Percentiles rank a stretch among this genome's conserved stretches.
Evolutionary conservation across 2,888 invertebrate species (phyloP).

Genomic region (Diplolepis rosae): DNA sequence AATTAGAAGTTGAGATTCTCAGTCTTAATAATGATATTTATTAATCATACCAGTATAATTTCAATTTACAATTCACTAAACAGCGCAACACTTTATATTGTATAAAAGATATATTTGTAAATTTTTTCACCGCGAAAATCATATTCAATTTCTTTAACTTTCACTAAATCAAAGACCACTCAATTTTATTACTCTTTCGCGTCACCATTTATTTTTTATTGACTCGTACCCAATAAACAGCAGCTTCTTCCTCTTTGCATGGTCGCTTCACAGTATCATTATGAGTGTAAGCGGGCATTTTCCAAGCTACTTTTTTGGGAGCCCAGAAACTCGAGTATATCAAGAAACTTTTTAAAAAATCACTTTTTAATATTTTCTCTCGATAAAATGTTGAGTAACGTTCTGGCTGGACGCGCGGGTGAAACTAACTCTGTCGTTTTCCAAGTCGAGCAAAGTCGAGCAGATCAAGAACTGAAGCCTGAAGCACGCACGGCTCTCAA

Average conservation of each 20-base stretch:
- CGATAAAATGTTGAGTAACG: slow-evolving; percentile 50
- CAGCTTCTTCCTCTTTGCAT: slow-evolving; percentile 76
- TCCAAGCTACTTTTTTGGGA: slow-evolving; percentile 4
- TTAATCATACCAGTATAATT: too few species aligned
- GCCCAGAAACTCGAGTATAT: background rate
- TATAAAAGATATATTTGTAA: too few species aligned
- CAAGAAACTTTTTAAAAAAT: slow-evolving; percentile 33
- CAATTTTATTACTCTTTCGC: too few species aligned
- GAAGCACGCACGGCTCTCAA: slow-evolving; percentile 48
- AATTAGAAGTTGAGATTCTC: too few species aligned
- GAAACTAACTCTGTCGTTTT: slow-evolving; percentile 68
- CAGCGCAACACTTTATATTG: too few species aligned
- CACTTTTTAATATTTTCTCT: slow-evolving; percentile 36
- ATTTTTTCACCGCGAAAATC: too few species aligned
- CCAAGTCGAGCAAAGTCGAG: slow-evolving; percentile 49
- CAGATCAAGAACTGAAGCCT: slow-evolving; percentile 45
- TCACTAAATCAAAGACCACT: too few species aligned
- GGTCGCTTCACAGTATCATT: slow-evolving; percentile 62
- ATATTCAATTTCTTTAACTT: too few species aligned
- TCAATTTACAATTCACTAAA: too few species aligned
- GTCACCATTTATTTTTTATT: background rate
- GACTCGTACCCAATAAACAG: slow-evolving; percentile 78
- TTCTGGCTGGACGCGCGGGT: slow-evolving; percentile 68
- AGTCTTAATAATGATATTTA: too few species aligned
- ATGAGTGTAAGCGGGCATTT: slow-evolving; percentile 68